Percentiles rank a stretch among this genome's conserved stretches.
These are phyloP conservation scores for Meleagris gallopavo DNA, from an alignment of 2,113 vertebrate species.

Conservation along the genomic window DNA sequence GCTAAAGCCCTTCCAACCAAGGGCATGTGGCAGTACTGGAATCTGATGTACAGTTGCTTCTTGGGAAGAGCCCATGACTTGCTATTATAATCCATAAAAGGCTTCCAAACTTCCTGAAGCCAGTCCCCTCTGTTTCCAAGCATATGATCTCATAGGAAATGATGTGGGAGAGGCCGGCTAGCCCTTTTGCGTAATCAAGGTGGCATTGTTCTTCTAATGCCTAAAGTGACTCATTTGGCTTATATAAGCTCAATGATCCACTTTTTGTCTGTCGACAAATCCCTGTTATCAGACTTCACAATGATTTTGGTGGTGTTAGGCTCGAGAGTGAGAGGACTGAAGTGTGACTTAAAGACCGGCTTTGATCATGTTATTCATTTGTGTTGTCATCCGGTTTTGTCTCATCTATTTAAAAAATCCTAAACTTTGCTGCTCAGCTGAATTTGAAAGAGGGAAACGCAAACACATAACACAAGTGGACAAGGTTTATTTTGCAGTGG, in stretches of 20 bases:
- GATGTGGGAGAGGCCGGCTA: constrained; percentile 41
- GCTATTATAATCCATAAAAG: constrained; percentile 50
- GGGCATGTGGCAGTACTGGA: constrained; percentile 23
- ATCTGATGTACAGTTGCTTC: constrained; percentile 56
- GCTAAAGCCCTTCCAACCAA: background rate
- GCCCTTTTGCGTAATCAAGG: constrained; percentile 38
- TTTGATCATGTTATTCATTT: background rate
- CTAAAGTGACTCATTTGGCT: background rate
- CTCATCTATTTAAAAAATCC: background rate
- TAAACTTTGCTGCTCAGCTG: background rate
- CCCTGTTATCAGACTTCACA: background rate
- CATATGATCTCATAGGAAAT: constrained; percentile 66
- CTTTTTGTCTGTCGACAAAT: background rate
- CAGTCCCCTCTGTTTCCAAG: constrained; percentile 38
- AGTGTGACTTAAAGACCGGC: background rate
- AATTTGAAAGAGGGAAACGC: background rate
- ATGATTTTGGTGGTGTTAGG: background rate
- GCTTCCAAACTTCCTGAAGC: constrained; percentile 49
- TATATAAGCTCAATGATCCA: background rate
- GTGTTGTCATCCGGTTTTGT: background rate
- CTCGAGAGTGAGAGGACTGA: background rate
- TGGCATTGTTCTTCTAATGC: constrained; percentile 36
- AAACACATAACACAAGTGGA: fast-evolving
- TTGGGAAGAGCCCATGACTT: constrained; percentile 58
- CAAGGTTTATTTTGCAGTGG: background rate